Evolutionary conservation across 1,140 invertebrate genomes (phyloP).

Genomic region (Drosophila melanogaster): DNA sequence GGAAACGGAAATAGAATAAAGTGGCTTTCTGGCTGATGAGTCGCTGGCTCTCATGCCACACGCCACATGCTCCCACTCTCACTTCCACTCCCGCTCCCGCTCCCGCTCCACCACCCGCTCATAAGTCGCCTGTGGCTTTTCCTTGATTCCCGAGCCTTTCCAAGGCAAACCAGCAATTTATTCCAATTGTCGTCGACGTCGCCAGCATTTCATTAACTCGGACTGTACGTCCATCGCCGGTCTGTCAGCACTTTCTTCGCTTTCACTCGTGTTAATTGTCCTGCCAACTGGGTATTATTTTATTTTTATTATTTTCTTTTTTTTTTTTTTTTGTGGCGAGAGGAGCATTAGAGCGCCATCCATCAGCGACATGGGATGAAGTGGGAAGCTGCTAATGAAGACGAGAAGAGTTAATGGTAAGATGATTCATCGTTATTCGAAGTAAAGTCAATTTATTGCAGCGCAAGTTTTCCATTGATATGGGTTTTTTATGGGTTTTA

Average conservation of each 20-base stretch:
- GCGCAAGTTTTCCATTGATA: background rate
- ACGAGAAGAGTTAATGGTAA: conserved; percentile 12
- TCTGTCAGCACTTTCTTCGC: conserved; percentile 17
- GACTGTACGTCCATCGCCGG: conserved; percentile 3
- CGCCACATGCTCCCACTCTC: background rate
- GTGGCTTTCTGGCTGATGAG: conserved; percentile 75
- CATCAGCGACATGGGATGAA: conserved; percentile 8
- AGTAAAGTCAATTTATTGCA: background rate
- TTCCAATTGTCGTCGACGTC: conserved; percentile 58
- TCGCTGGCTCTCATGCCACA: conserved; percentile 31
- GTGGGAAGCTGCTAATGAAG: conserved; percentile 24
- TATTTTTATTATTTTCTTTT: no score
- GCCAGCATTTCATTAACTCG: conserved; percentile 69
- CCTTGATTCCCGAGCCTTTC: conserved; percentile 8
- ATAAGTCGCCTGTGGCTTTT: conserved; percentile 32
- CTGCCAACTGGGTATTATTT: conserved; percentile 10
- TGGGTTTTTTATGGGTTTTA: background rate
- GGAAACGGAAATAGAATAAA: conserved; percentile 82
- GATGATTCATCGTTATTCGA: conserved; percentile 16
- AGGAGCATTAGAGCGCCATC: conserved; percentile 17
- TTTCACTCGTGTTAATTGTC: conserved; percentile 68
- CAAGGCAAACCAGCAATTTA: conserved; percentile 51
- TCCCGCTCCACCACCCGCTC: background rate
- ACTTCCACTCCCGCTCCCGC: background rate
- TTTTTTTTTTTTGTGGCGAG: no score